These are phyloP conservation scores for Nasonia oneida DNA, from an alignment of 2,888 invertebrate species.

Conservation along the genomic window DNA sequence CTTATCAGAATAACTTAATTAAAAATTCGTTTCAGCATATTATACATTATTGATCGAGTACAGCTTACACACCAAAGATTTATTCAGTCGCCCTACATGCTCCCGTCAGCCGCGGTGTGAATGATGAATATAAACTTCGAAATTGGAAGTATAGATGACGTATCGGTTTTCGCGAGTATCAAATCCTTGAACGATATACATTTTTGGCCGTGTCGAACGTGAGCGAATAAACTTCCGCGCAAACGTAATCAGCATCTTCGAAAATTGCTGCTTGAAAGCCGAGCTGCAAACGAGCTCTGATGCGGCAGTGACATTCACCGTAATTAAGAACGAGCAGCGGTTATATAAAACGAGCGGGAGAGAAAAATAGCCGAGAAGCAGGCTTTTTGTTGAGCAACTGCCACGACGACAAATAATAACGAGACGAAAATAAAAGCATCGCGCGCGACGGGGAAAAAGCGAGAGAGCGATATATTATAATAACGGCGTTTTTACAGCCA, in stretches of 20 bases:
- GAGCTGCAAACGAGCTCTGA: background rate
- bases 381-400: constrained; percentile 10
- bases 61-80: no score
- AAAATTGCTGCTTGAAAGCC: background rate
- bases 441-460: background rate
- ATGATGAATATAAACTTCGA: no score
- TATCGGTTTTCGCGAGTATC: no score
- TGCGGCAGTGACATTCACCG: background rate
- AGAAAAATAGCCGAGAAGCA: background rate
- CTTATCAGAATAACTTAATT: no score
- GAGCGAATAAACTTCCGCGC: background rate
- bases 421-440: constrained; percentile 23
- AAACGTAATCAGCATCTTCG: background rate
- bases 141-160: no score
- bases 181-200: background rate
- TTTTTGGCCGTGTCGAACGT: background rate
- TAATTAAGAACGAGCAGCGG: background rate
- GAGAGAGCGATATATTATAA: background rate
- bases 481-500: constrained; percentile 55
- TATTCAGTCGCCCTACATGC: no score
- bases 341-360: background rate
- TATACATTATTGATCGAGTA: no score
- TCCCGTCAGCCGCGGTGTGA: no score
- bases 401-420: constrained; percentile 18
- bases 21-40: no score